These are phyloP conservation scores for Poeciliopsis turneri DNA, from an alignment of 2,797 vertebrate species.

Conservation along the genomic window DNA sequence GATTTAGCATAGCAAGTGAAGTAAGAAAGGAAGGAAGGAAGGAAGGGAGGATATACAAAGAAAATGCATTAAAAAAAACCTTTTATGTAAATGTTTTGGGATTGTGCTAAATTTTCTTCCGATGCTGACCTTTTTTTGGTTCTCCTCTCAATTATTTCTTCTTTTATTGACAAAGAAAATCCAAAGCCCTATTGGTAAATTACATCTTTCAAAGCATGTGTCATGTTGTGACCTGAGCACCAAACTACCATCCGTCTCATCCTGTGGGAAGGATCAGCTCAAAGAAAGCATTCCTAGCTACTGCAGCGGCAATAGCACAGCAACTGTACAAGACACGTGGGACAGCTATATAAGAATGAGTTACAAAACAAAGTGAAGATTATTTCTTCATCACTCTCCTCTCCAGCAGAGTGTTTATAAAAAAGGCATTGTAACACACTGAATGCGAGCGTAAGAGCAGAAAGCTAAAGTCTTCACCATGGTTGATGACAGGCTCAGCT, in stretches of 20 bases:
- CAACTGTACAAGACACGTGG: neutral
- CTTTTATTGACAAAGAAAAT: constrained; percentile 33
- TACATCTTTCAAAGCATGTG: constrained; percentile 15
- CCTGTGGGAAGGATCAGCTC: constrained; percentile 13
- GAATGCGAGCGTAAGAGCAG: constrained; percentile 27
- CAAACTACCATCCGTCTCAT: constrained; percentile 27
- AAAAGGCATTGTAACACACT: constrained; percentile 5
- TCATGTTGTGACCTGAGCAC: constrained; percentile 10
- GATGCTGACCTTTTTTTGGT: neutral
- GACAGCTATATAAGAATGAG: neutral
- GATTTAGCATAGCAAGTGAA: constrained; percentile 27
- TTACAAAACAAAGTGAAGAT: neutral
- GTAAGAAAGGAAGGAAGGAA: constrained; percentile 24
- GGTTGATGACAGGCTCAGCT: constrained; percentile 66
- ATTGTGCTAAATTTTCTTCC: constrained; percentile 14
- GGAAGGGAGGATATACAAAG: constrained; percentile 8
- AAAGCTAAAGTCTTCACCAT: constrained; percentile 45
- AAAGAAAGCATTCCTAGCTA: constrained; percentile 12
- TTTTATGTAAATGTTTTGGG: neutral
- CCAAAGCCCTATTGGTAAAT: constrained; percentile 43
- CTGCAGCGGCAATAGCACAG: neutral
- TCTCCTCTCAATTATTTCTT: constrained; percentile 20
- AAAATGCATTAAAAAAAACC: neutral
- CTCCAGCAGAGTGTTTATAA: constrained; percentile 20
- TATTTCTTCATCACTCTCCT: neutral